phyloP scores from a whole-genome alignment of 2,113 vertebrate genomes.

The Perccottus glenii region DNA sequence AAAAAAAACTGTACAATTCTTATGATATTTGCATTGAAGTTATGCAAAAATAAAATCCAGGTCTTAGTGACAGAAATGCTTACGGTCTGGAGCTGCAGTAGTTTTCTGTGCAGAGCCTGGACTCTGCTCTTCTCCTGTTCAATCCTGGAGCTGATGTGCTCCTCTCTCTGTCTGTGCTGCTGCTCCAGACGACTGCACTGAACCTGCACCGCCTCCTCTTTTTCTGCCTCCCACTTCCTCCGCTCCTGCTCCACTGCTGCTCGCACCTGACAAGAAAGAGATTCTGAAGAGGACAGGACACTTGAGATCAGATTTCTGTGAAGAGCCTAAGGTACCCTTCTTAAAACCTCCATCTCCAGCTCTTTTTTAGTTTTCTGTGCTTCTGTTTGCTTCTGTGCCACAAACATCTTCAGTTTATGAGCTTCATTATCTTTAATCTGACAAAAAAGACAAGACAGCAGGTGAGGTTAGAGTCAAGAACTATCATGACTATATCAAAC shows the following conservation, averaged over 20 bases:
- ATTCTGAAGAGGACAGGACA: background rate
- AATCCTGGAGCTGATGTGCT: slow-evolving; percentile 16
- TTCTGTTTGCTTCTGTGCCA: slow-evolving; percentile 59
- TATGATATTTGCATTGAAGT: no score
- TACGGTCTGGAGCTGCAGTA: slow-evolving; percentile 76
- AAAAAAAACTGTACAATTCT: no score
- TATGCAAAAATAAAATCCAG: no score
- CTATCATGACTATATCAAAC: no score
- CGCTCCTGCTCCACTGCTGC: slow-evolving; percentile 51
- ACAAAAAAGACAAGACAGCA: background rate
- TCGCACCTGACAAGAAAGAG: slow-evolving; percentile 45
- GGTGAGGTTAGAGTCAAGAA: no score
- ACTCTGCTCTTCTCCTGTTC: slow-evolving; percentile 63
- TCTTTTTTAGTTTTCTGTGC: slow-evolving; percentile 59
- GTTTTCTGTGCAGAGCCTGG: slow-evolving; percentile 62
- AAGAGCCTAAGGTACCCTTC: slow-evolving; percentile 51
- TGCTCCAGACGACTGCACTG: slow-evolving; percentile 62
- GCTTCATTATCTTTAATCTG: slow-evolving; percentile 75
- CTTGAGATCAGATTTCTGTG: no score
- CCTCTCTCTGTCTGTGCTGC: slow-evolving; percentile 50
- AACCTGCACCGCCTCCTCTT: slow-evolving; percentile 55
- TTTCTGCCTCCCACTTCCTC: slow-evolving; percentile 62
- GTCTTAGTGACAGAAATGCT: slow-evolving; percentile 18
- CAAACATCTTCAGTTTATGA: slow-evolving; percentile 54
- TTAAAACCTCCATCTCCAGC: slow-evolving; percentile 51